Conservation (phyloP, 2,888 invertebrate genomes). For the Drosophila glabriapex region DNA sequence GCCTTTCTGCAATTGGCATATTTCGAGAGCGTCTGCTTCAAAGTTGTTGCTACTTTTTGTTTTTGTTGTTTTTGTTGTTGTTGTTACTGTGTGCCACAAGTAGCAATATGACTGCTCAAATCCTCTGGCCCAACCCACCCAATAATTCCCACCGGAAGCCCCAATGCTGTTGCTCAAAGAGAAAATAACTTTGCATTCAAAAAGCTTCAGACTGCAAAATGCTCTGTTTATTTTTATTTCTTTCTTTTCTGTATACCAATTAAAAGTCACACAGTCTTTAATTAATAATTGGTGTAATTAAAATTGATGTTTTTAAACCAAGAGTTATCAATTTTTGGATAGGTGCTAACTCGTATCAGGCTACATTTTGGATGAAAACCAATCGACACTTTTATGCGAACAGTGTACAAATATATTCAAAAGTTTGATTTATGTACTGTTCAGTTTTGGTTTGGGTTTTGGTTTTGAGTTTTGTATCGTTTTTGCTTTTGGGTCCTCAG, state of each 20-base stretch:
- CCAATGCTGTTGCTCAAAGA: neutral
- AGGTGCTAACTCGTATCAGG: neutral
- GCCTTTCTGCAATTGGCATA: slow-evolving; percentile 13
- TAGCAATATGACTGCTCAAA: slow-evolving; percentile 6
- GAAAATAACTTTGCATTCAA: neutral
- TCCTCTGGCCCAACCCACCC: neutral
- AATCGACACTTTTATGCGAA: neutral
- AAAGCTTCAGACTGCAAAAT: neutral
- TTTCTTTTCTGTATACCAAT: neutral
- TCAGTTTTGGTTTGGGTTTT: slow-evolving; percentile 3
- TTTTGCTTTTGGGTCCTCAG: neutral
- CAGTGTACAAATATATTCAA: slow-evolving; percentile 34
- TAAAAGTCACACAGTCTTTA: neutral
- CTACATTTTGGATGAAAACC: neutral
- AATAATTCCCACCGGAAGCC: neutral
- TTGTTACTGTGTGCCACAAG: slow-evolving; percentile 22
- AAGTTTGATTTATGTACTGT: slow-evolving; percentile 54
- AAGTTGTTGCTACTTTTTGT: slow-evolving; percentile 28
- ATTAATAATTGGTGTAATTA: neutral
- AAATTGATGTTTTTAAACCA: neutral
- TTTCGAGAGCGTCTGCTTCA: neutral
- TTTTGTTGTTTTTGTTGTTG: slow-evolving; percentile 25
- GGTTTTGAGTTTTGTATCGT: slow-evolving; percentile 5
- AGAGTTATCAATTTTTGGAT: neutral
- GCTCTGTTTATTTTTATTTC: slow-evolving; percentile 13